Evolutionary conservation across 2,113 vertebrate species (phyloP).

Genomic region (Aplodontia rufa): DNA sequence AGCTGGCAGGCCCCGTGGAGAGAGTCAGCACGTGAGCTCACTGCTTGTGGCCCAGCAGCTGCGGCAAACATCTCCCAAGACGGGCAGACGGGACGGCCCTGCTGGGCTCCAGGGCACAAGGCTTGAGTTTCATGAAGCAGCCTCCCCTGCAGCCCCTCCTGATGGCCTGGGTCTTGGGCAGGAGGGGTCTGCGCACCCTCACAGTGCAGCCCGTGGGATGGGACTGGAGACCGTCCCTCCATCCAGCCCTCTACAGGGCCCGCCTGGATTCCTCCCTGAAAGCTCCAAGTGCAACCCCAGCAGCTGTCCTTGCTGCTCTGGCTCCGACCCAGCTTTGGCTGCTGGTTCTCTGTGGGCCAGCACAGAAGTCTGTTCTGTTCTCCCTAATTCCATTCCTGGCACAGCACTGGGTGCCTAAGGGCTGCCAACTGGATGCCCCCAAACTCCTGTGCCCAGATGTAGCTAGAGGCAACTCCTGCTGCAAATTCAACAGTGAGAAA

Average conservation of each 20-base stretch:
- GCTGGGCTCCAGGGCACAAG: rapidly evolving
- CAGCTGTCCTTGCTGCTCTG: too few species aligned
- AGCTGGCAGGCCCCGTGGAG: rapidly evolving
- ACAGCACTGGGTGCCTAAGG: not conserved
- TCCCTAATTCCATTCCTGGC: not conserved
- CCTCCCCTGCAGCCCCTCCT: not conserved
- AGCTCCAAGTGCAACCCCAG: too few species aligned
- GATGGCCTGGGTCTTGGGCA: rapidly evolving
- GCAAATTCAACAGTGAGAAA: not conserved
- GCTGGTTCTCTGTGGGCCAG: rapidly evolving
- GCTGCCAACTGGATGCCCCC: not conserved
- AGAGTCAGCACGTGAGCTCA: rapidly evolving
- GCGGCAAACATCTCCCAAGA: too few species aligned
- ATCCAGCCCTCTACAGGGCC: too few species aligned
- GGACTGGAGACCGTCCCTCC: too few species aligned
- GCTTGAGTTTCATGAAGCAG: rapidly evolving
- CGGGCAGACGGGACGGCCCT: rapidly evolving
- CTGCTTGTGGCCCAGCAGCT: not conserved
- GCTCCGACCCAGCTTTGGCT: rapidly evolving
- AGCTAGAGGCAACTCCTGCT: rapidly evolving
- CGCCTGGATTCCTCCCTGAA: too few species aligned
- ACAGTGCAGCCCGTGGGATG: not conserved
- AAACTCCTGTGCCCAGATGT: not conserved
- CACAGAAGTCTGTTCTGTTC: not conserved
- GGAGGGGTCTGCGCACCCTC: not conserved